A percentile compares a stretch with the other conserved stretches of the same genome.
phyloP scores from a whole-genome alignment of 2,888 invertebrate genomes.

The Lycaena phlaeas region DNA sequence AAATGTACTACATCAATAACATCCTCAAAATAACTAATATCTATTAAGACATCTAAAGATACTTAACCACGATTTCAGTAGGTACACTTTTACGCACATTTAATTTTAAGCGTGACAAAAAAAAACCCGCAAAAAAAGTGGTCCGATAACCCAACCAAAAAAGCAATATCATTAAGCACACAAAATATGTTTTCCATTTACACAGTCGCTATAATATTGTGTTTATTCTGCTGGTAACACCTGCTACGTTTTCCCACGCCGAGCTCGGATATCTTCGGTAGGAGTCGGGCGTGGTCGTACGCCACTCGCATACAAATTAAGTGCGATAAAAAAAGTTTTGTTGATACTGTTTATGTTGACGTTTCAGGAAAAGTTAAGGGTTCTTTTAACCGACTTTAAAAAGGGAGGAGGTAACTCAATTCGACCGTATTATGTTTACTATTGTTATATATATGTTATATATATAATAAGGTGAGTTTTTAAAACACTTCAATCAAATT shows the following conservation, averaged over 20 bases:
- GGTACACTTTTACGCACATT: conserved; percentile 20
- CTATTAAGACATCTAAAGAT: too few species aligned
- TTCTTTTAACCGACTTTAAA: too few species aligned
- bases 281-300: conserved; percentile 29
- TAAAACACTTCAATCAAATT: too few species aligned
- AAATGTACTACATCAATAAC: too few species aligned
- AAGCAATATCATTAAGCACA: conserved; percentile 71
- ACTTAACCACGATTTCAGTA: too few species aligned
- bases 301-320: conserved; percentile 32
- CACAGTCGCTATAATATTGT: conserved; percentile 72
- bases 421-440: too few species aligned
- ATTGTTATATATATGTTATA: too few species aligned
- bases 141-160: conserved; percentile 63
- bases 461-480: too few species aligned
- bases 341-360: too few species aligned
- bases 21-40: too few species aligned
- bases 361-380: too few species aligned
- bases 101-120: conserved; percentile 55
- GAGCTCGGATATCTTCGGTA: conserved; percentile 52
- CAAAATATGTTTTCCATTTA: conserved; percentile 73
- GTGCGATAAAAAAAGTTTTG: conserved; percentile 13
- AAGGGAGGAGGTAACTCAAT: too few species aligned
- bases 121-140: conserved; percentile 56
- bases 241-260: conserved; percentile 69
- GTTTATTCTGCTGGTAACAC: conserved; percentile 63